Conservation (phyloP, 2,888 invertebrate species). For the Sarcophaga subvicina region DNA sequence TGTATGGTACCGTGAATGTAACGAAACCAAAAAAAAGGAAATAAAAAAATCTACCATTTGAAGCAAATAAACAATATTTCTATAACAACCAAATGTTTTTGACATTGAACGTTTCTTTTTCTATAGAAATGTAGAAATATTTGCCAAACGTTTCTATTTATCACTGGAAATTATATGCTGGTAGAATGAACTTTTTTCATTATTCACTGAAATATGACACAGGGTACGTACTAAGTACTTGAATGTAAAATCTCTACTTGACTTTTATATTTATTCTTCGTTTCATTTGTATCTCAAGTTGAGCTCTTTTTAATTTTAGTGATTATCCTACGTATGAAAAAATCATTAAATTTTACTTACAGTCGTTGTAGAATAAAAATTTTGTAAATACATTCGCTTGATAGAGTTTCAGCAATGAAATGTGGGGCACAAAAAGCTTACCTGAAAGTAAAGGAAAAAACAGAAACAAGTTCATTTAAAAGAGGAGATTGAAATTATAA, state of each 20-base stretch:
- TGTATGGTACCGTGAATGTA: too few species aligned
- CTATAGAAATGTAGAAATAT: background rate
- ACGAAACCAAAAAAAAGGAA: too few species aligned
- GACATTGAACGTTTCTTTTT: conserved; percentile 49
- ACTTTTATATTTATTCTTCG: conserved; percentile 26
- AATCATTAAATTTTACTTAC: conserved; percentile 52
- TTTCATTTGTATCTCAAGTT: conserved; percentile 16
- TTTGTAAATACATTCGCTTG: conserved; percentile 16
- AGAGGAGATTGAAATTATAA: background rate
- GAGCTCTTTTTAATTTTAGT: background rate
- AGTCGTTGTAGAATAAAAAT: background rate
- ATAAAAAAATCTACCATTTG: too few species aligned
- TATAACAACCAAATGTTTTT: conserved; percentile 40
- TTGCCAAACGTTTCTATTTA: conserved; percentile 3
- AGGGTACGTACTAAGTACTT: conserved; percentile 1
- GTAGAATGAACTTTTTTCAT: too few species aligned
- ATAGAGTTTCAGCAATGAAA: background rate
- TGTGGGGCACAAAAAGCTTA: background rate
- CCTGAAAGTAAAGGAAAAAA: conserved; percentile 38
- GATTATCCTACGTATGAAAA: background rate
- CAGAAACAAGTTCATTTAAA: background rate
- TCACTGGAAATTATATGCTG: conserved; percentile 27
- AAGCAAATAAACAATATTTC: too few species aligned
- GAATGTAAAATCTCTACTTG: conserved; percentile 57
- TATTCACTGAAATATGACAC: too few species aligned